phyloP scores from a whole-genome alignment of 1,140 invertebrate genomes.

The Ladona fulva region DNA sequence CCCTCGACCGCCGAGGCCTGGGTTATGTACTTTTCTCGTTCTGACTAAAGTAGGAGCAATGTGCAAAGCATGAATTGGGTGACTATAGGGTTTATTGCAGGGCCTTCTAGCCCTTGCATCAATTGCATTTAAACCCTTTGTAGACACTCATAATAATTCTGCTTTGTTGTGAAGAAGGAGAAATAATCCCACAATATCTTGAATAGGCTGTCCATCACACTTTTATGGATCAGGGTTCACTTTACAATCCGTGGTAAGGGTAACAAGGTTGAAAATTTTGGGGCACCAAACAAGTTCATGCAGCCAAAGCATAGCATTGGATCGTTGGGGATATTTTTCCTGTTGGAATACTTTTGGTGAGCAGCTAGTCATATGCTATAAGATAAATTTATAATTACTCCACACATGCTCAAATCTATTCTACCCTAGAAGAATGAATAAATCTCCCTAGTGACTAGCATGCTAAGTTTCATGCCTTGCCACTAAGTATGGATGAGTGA shows the following conservation, averaged over 20 bases:
- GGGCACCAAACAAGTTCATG: not conserved
- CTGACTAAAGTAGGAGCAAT: not conserved
- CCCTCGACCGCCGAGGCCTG: conserved; percentile 3
- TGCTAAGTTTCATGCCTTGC: not conserved
- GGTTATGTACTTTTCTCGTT: not conserved
- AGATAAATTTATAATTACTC: not conserved
- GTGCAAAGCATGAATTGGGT: not conserved
- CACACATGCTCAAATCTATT: not conserved
- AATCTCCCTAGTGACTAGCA: not conserved
- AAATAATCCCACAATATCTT: not conserved
- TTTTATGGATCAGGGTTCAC: not conserved
- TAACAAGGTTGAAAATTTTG: not conserved
- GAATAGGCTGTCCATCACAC: not conserved
- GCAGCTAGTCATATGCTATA: not conserved
- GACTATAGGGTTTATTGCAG: not conserved
- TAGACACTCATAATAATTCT: not conserved
- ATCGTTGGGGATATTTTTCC: not conserved
- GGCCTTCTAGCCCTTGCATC: not conserved
- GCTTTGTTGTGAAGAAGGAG: not conserved
- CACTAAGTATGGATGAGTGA: not conserved
- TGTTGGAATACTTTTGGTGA: not conserved
- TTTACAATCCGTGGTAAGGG: not conserved
- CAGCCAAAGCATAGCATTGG: not conserved
- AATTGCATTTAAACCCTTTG: not conserved
- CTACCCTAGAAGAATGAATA: not conserved